These are phyloP conservation scores for Alaudala cheleensis DNA, from an alignment of 2,113 vertebrate species.

Conservation along the genomic window DNA sequence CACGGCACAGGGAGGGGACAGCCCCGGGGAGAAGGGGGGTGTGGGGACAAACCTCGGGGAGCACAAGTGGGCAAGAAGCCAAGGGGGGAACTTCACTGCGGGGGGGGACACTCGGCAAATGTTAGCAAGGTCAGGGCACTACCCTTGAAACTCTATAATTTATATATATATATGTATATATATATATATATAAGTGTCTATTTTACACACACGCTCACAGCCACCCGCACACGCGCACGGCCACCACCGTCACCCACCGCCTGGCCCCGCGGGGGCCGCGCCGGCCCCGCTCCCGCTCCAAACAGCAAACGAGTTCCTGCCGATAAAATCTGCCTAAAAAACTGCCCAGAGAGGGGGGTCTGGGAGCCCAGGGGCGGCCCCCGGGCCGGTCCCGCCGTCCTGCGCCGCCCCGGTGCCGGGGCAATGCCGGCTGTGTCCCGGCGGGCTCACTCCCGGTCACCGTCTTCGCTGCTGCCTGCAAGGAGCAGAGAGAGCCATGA, in stretches of 20 bases:
- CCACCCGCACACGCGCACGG: background rate
- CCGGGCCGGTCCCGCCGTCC: background rate
- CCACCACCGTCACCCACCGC: constrained; percentile 23
- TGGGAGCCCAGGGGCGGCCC: background rate
- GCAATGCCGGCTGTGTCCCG: background rate
- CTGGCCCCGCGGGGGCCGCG: background rate
- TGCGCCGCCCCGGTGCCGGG: background rate
- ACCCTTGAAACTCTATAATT: constrained; percentile 60
- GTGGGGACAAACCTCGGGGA: background rate
- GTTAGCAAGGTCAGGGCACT: constrained; percentile 65
- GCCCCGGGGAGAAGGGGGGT: background rate
- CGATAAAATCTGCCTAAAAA: constrained; percentile 32
- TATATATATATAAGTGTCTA: constrained; percentile 20
- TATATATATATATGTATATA: constrained; percentile 47
- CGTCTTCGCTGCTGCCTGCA: constrained; percentile 82
- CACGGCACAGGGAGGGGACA: background rate
- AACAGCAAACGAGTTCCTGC: constrained; percentile 15
- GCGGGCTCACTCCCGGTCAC: constrained; percentile 74
- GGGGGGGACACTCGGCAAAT: background rate
- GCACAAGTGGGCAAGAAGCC: constrained; percentile 10
- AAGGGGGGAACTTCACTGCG: background rate
- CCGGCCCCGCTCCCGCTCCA: background rate
- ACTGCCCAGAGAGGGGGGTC: background rate
- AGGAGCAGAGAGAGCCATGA: background rate
- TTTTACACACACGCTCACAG: background rate